Conservation (phyloP, 2,113 vertebrate species). For the Acrocephalus arundinaceus region DNA sequence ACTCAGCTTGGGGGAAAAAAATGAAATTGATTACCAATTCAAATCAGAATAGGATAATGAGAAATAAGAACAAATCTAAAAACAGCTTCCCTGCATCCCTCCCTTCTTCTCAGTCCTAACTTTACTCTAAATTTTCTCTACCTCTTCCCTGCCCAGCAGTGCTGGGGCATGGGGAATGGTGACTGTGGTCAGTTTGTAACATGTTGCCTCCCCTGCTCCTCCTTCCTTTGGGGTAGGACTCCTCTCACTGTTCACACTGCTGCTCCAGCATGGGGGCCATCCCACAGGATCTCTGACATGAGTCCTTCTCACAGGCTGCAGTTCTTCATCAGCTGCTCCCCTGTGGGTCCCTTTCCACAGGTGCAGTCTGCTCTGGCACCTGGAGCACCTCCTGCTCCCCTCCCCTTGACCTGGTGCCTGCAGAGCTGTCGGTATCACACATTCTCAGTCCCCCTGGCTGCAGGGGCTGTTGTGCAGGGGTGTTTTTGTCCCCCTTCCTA, state of each 20-base stretch:
- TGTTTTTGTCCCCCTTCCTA: background rate
- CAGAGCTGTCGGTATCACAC: background rate
- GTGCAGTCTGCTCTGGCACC: background rate
- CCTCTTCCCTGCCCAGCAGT: background rate
- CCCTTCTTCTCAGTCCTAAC: background rate
- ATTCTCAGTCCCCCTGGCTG: background rate
- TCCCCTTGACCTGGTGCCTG: background rate
- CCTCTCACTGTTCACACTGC: background rate
- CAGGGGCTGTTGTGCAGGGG: too few species aligned
- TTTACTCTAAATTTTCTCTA: background rate
- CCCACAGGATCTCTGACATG: background rate
- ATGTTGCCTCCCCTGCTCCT: background rate
- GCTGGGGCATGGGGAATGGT: rapidly evolving
- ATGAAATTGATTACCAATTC: background rate
- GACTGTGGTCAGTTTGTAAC: background rate
- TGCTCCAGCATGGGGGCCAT: background rate
- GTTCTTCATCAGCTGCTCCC: background rate
- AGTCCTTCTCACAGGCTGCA: background rate
- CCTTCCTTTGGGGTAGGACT: background rate
- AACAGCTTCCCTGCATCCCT: rapidly evolving
- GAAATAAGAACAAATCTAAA: background rate
- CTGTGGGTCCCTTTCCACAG: background rate
- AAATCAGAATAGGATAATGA: background rate
- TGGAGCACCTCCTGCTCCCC: background rate
- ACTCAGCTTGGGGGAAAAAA: background rate